Base-by-base conservation (phyloP, 2,797 vertebrate genomes). In the Cottoperca gobio region DNA sequence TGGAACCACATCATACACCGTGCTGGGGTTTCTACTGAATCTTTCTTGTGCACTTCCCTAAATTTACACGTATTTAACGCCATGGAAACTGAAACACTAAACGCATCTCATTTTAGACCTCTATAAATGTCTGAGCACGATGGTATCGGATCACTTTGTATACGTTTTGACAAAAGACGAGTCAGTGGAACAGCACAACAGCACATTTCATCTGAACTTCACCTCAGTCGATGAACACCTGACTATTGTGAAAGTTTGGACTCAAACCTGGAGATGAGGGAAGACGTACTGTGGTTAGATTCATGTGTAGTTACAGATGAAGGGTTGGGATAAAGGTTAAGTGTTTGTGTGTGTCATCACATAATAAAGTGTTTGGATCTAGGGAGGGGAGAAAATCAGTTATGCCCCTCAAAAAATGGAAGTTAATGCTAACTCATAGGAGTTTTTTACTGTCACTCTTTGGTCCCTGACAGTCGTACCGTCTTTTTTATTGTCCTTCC, bases 241-340 rank as follows among this genome's bases (percentile, higher is more conserved):
- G 90, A 92, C 90, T 91, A 88, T 91, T 91, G 89, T 86, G 81
- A 71, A 50, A 19, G 69, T 78, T 78, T 67, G 70, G 82, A 83
- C 73, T 85, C 54, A 40, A 82, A 70, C 68, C 24, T 63, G 53
- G 31, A 72, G 33, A 62, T 49, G 37, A 74, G 55, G 53, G 59
- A 60, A 74, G 68, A 53, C 19, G 4, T 55, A 40, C 54, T 77
- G 73, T 70, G 66, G 57, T 68, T 76, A 35, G 75, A 74, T 80
- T 77, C 60, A 63, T 70, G 28, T 46, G 49, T 63, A 58, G 65
- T 76, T 67, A 35, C 45, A 65, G 33, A 68, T 42, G 9, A 50
- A 45, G 12, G 60, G 2, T 75, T 79, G 48, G 89, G 92, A 91
- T 85, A 84, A 86, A 70, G 76, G 79, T 87, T 76, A 83, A 69